These are phyloP conservation scores for Calameuta filiformis DNA, from an alignment of 2,888 invertebrate species.

Conservation along the genomic window DNA sequence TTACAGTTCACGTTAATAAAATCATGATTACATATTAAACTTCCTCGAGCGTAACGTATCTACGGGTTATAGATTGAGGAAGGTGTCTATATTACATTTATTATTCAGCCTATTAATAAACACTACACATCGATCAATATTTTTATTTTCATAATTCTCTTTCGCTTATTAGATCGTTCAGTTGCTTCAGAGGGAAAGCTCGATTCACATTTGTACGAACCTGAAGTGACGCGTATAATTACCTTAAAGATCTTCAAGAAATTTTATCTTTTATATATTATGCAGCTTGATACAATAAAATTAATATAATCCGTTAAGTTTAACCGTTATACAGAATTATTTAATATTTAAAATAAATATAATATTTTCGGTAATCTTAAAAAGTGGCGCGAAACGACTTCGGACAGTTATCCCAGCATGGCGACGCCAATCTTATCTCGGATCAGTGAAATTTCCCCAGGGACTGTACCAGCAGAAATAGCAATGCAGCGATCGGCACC, in stretches of 20 bases:
- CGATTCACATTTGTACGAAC: too few species aligned
- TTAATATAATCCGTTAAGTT: too few species aligned
- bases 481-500: slow-evolving; percentile 29
- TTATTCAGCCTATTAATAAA: background rate
- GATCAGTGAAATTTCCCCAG: slow-evolving; percentile 12
- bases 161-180: background rate
- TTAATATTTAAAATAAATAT: too few species aligned
- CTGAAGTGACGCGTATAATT: too few species aligned
- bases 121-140: background rate
- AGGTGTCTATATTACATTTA: background rate
- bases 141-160: background rate
- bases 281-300: too few species aligned
- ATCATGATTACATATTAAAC: background rate
- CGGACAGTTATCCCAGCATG: background rate
- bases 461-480: slow-evolving; percentile 41
- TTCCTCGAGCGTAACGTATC: background rate
- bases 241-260: too few species aligned
- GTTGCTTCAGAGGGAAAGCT: background rate
- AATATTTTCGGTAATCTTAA: too few species aligned
- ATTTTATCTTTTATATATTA: too few species aligned
- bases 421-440: background rate
- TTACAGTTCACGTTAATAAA: background rate
- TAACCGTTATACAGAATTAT: too few species aligned
- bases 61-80: background rate
- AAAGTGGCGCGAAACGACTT: background rate